Percentiles rank a stretch among this genome's conserved stretches.
Conservation (phyloP, 1,140 invertebrate genomes). For the Zaprionus tsacasi region DNA sequence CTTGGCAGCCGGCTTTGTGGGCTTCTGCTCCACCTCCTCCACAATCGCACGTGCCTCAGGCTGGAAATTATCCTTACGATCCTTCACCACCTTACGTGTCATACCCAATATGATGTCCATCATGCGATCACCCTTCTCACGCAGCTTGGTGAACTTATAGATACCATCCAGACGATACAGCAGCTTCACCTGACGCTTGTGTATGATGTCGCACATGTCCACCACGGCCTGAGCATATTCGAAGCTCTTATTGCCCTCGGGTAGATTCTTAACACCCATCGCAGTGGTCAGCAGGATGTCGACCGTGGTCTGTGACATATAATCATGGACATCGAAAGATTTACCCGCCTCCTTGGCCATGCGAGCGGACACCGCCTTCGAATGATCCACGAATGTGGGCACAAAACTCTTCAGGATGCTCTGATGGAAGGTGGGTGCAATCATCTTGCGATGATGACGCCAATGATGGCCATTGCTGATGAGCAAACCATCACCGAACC, state of each 20-base stretch:
- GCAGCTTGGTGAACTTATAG: conserved; percentile 87
- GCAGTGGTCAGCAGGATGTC: conserved; percentile 94
- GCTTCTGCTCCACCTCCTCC: conserved; percentile 65
- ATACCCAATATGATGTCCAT: conserved; percentile 88
- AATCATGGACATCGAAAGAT: conserved; percentile 92
- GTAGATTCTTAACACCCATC: conserved; percentile 88
- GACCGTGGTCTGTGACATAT: conserved; percentile 92
- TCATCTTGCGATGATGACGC: conserved; percentile 92
- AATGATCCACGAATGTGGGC: conserved; percentile 93
- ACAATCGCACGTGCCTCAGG: conserved; percentile 85
- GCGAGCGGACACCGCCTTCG: conserved; percentile 88
- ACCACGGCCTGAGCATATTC: conserved; percentile 90
- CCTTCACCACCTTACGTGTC: conserved; percentile 87
- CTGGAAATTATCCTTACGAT: conserved; percentile 85
- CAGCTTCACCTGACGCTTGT: conserved; percentile 88
- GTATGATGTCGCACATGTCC: conserved; percentile 90
- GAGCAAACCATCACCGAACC: conserved; percentile 94
- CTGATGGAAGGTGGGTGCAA: conserved; percentile 97
- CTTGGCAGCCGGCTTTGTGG: conserved; percentile 39
- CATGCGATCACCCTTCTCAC: conserved; percentile 86
- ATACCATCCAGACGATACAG: conserved; percentile 86
- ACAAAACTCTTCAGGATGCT: conserved; percentile 96
- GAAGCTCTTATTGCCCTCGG: conserved; percentile 87
- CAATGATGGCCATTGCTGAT: conserved; percentile 94
- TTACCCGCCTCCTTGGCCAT: conserved; percentile 88